These are phyloP conservation scores for Drosophila subobscura DNA, from an alignment of 1,140 invertebrate genomes.

Conservation along the genomic window DNA sequence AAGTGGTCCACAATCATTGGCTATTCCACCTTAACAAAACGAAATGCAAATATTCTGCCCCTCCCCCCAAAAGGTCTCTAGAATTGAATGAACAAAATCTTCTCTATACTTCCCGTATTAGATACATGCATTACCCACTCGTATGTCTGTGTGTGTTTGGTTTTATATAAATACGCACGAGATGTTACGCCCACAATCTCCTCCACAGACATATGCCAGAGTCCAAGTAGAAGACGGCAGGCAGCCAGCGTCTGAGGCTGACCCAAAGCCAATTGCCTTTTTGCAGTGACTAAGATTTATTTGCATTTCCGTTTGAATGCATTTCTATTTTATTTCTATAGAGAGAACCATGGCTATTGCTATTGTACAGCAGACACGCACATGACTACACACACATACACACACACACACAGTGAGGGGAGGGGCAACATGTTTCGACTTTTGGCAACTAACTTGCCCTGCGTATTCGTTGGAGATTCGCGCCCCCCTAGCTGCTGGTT, in stretches of 20 bases:
- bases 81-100: conserved; percentile 27
- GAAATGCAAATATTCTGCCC: conserved; percentile 36
- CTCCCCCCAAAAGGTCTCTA: conserved; percentile 37
- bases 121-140: conserved; percentile 17
- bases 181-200: conserved; percentile 32
- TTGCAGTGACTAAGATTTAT: conserved; percentile 73
- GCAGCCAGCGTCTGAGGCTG: conserved; percentile 34
- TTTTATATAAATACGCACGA: conserved; percentile 57
- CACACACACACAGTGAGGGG: neutral
- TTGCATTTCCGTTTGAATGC: conserved; percentile 76
- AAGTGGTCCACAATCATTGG: conserved; percentile 38
- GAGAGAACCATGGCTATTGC: conserved; percentile 32
- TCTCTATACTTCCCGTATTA: conserved; percentile 17
- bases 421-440: conserved; percentile 41
- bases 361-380: conserved; percentile 43
- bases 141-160: conserved; percentile 14
- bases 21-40: conserved; percentile 13
- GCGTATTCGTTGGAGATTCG: conserved; percentile 10
- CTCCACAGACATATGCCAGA: conserved; percentile 26
- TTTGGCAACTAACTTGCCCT: conserved; percentile 63
- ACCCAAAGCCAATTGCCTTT: conserved; percentile 74
- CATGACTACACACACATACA: conserved; percentile 16
- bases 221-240: conserved; percentile 13
- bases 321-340: conserved; percentile 66
- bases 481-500: no score